Conservation (phyloP, 2,888 invertebrate genomes). For the Hydrotaea cyrtoneurina region DNA sequence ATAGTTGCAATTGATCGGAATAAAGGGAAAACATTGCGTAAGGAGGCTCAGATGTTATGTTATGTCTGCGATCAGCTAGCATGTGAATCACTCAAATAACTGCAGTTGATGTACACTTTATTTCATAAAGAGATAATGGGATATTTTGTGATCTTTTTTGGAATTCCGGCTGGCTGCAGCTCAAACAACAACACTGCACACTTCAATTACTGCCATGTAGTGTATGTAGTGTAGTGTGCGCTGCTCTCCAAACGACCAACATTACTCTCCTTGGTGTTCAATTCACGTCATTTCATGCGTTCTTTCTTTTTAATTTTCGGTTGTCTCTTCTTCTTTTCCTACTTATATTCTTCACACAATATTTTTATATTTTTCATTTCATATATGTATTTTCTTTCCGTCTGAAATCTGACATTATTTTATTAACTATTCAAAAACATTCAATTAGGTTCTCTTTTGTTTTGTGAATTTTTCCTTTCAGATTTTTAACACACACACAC, state of each 20-base stretch:
- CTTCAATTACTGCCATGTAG: neutral
- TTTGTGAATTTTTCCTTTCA: constrained; percentile 8
- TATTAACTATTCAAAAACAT: constrained; percentile 13
- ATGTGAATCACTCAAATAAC: no score
- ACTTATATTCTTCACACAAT: constrained; percentile 37
- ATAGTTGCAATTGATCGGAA: no score
- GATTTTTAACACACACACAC: constrained; percentile 7
- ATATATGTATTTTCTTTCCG: neutral
- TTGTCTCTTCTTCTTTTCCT: constrained; percentile 44
- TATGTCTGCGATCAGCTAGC: no score
- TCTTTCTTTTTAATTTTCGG: constrained; percentile 42
- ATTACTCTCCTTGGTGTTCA: neutral
- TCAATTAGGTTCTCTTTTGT: constrained; percentile 18
- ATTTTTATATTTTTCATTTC: constrained; percentile 20
- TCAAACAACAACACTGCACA: constrained; percentile 8
- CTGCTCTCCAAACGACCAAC: neutral
- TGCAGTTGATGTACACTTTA: no score
- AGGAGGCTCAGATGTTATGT: no score
- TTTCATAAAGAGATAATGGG: constrained; percentile 13
- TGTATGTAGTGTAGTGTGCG: neutral
- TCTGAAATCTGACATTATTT: neutral
- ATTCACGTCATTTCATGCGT: constrained; percentile 65
- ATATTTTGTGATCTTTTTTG: neutral
- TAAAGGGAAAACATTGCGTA: no score
- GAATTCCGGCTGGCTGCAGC: neutral